Conservation (phyloP, 2,113 vertebrate species). For the Mesocricetus auratus region DNA sequence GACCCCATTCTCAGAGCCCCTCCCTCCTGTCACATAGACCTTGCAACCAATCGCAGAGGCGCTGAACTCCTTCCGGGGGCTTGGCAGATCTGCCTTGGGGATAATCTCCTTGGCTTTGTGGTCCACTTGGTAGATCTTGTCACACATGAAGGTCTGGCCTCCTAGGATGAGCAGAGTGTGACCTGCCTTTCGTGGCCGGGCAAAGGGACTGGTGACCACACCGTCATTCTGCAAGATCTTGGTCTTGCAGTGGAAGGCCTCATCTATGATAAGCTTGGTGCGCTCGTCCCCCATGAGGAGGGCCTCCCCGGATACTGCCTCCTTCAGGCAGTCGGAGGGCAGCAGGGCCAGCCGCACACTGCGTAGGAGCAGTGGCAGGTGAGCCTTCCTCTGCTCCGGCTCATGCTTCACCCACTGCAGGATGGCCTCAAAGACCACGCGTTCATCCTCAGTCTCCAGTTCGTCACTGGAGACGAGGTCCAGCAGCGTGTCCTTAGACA, state of each 20-base stretch:
- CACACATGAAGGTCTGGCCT: slow-evolving; percentile 98
- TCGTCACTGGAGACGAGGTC: slow-evolving; percentile 96
- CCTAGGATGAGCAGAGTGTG: slow-evolving; percentile 96
- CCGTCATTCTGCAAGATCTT: slow-evolving; percentile 94
- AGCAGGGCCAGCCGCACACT: slow-evolving; percentile 94
- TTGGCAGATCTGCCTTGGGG: slow-evolving; percentile 95
- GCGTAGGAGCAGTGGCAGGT: slow-evolving; percentile 92
- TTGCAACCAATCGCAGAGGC: slow-evolving; percentile 97
- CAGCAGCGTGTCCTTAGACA: slow-evolving; percentile 94
- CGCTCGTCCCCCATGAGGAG: slow-evolving; percentile 92
- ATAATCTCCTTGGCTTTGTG: slow-evolving; percentile 97
- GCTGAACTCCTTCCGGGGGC: slow-evolving; percentile 97
- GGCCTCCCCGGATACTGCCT: slow-evolving; percentile 93
- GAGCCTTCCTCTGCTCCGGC: slow-evolving; percentile 87
- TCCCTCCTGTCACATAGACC: slow-evolving; percentile 95
- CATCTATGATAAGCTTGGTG: slow-evolving; percentile 92
- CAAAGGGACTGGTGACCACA: slow-evolving; percentile 93
- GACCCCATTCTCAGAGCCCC: slow-evolving; percentile 96
- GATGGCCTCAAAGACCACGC: slow-evolving; percentile 93
- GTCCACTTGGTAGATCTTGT: slow-evolving; percentile 98
- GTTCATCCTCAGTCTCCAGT: slow-evolving; percentile 96
- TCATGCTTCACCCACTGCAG: slow-evolving; percentile 94
- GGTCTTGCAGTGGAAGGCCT: slow-evolving; percentile 94
- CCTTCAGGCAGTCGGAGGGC: slow-evolving; percentile 92
- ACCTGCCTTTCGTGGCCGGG: slow-evolving; percentile 95